These are phyloP conservation scores for Brachirus orientalis DNA, from an alignment of 2,113 vertebrate genomes.

Conservation along the genomic window DNA sequence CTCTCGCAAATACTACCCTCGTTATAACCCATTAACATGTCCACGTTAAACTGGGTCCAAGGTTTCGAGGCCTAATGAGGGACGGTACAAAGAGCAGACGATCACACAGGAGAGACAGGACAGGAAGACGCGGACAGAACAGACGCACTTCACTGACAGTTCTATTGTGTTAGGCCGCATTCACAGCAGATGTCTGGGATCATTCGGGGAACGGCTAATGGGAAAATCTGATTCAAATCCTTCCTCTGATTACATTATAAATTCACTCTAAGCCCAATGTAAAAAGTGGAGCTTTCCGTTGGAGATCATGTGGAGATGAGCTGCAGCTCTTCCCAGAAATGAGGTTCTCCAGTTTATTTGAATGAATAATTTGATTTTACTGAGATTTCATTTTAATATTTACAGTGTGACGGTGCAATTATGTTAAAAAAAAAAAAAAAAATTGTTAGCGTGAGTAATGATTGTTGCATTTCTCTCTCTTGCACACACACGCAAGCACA, in stretches of 20 bases:
- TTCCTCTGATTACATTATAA: slow-evolving; percentile 59
- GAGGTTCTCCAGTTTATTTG: neutral
- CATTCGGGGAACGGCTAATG: slow-evolving; percentile 60
- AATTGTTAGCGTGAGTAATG: neutral
- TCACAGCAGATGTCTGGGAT: slow-evolving; percentile 68
- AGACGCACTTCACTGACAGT: slow-evolving; percentile 32
- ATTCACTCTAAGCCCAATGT: slow-evolving; percentile 56
- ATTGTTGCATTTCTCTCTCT: neutral
- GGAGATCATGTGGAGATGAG: slow-evolving; percentile 34
- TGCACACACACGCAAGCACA: neutral
- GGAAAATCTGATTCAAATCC: slow-evolving; percentile 67
- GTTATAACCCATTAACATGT: too few species aligned
- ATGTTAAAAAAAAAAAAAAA: too few species aligned
- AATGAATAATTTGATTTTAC: neutral
- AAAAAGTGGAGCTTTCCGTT: slow-evolving; percentile 62
- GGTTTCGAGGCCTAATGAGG: neutral
- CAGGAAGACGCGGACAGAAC: slow-evolving; percentile 27
- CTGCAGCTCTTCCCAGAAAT: slow-evolving; percentile 35
- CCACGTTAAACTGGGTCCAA: neutral
- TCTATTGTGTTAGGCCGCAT: slow-evolving; percentile 52
- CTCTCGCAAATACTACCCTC: too few species aligned
- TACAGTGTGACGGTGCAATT: neutral
- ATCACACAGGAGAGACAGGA: slow-evolving; percentile 6
- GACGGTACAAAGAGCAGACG: slow-evolving; percentile 5
- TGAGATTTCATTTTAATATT: neutral